Conservation (phyloP, 2,113 vertebrate genomes). For the Reinhardtius hippoglossoides region DNA sequence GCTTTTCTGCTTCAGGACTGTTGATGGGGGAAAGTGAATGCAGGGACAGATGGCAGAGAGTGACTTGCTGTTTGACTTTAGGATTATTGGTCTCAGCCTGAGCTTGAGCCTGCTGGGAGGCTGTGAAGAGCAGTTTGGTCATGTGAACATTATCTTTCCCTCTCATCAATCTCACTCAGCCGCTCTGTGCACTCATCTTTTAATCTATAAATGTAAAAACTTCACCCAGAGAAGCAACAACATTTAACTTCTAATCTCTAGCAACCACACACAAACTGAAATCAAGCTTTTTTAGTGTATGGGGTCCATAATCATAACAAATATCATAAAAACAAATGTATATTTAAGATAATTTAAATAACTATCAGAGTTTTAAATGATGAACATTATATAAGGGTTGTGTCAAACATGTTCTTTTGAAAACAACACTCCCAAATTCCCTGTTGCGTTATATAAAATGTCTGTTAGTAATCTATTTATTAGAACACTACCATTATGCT, state of each 20-base stretch:
- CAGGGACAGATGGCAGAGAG: constrained; percentile 20
- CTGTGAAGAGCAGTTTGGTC: constrained; percentile 20
- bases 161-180: constrained; percentile 22
- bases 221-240: neutral
- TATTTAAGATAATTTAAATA: too few species aligned
- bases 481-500: neutral
- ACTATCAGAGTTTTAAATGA: too few species aligned
- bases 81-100: constrained; percentile 38
- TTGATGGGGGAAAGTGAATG: constrained; percentile 12
- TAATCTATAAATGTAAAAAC: constrained; percentile 10
- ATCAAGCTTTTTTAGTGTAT: neutral
- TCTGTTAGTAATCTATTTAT: neutral
- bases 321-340: too few species aligned
- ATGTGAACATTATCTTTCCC: constrained; percentile 32
- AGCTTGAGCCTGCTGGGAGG: constrained; percentile 31
- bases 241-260: neutral
- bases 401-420: too few species aligned
- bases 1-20: neutral
- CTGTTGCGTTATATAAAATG: neutral
- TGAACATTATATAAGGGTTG: too few species aligned
- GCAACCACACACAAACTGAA: neutral
- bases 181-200: neutral
- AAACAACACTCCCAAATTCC: neutral
- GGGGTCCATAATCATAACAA: neutral
- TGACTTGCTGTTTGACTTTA: constrained; percentile 31